Conservation (phyloP, 2,888 invertebrate genomes). For the Augochlorella aurata region DNA sequence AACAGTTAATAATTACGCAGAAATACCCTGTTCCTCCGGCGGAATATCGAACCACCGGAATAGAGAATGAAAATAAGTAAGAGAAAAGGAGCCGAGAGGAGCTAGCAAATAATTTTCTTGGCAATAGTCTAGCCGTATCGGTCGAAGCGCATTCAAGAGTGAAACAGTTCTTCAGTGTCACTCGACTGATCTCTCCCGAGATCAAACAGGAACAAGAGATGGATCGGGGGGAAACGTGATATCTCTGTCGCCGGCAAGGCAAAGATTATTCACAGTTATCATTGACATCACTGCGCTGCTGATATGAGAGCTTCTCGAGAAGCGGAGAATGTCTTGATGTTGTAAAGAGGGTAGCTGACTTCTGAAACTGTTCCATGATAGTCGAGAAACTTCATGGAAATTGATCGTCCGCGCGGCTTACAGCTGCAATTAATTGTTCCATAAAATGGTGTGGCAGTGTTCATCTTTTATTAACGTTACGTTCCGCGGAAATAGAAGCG, state of each 20-base stretch:
- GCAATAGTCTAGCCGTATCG: slow-evolving; percentile 57
- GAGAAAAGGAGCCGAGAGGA: slow-evolving; percentile 1
- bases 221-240: slow-evolving; percentile 58
- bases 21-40: slow-evolving; percentile 14
- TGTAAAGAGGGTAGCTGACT: slow-evolving; percentile 28
- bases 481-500: no score
- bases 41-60: neutral
- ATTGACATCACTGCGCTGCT: slow-evolving; percentile 35
- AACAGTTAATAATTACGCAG: slow-evolving; percentile 31
- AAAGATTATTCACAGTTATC: slow-evolving; percentile 59
- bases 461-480: neutral
- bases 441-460: neutral
- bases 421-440: neutral
- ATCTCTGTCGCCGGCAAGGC: slow-evolving; percentile 51
- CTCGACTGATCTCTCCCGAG: slow-evolving; percentile 57
- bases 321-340: slow-evolving; percentile 13
- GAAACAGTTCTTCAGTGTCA: slow-evolving; percentile 70
- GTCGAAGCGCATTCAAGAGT: slow-evolving; percentile 58
- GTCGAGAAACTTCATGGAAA: slow-evolving; percentile 16
- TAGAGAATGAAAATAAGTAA: neutral
- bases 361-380: slow-evolving; percentile 42
- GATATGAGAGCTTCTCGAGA: slow-evolving; percentile 15
- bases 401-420: slow-evolving; percentile 7
- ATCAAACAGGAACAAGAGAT: slow-evolving; percentile 61
- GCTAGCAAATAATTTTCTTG: slow-evolving; percentile 62